Percentiles rank a stretch among this genome's conserved stretches.
phyloP scores from a whole-genome alignment of 2,888 invertebrate genomes.

The Dolomedes plantarius region DNA sequence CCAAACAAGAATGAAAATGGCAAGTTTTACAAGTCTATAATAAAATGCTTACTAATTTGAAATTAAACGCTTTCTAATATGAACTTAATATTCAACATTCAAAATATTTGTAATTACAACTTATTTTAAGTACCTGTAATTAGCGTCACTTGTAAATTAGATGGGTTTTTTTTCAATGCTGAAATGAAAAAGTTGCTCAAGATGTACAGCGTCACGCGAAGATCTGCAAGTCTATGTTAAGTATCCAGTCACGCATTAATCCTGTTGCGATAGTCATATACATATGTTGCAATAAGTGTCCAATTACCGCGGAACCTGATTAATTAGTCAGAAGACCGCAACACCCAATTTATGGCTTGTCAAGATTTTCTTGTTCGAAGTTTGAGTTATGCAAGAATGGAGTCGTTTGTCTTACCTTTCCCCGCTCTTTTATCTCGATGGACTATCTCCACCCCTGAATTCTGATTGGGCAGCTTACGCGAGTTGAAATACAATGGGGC shows the following conservation, averaged over 20 bases:
- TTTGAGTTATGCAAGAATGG: neutral
- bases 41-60: too few species aligned
- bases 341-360: neutral
- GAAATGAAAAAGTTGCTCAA: too few species aligned
- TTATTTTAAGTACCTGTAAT: too few species aligned
- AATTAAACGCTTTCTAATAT: too few species aligned
- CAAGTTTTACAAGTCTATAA: too few species aligned
- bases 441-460: neutral
- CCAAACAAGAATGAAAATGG: too few species aligned
- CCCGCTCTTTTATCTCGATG: neutral
- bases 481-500: neutral
- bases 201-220: too few species aligned
- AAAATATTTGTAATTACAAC: too few species aligned
- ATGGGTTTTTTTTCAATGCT: too few species aligned
- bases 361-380: neutral
- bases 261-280: neutral
- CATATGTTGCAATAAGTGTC: constrained; percentile 2
- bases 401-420: neutral
- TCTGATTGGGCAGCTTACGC: neutral
- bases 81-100: too few species aligned
- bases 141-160: too few species aligned
- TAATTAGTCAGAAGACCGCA: neutral
- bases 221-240: too few species aligned
- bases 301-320: neutral
- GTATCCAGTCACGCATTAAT: neutral